Conservation (phyloP, 2,113 vertebrate species). For the Propithecus coquereli region DNA sequence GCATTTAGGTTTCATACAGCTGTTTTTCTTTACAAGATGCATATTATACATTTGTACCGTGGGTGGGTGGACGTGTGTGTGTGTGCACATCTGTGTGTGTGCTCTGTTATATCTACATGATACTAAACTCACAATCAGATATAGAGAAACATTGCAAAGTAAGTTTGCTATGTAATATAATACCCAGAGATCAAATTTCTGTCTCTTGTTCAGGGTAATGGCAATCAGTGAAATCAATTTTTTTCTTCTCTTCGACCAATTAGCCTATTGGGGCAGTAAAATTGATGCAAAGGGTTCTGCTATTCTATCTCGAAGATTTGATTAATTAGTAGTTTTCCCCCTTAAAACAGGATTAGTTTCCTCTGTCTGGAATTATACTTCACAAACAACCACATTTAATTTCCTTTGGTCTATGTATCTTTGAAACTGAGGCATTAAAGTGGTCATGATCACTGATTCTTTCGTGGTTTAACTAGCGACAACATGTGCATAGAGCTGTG, state of each 20-base stretch:
- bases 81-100: not conserved
- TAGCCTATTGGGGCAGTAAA: not conserved
- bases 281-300: not conserved
- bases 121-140: not conserved
- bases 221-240: not conserved
- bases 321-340: not conserved
- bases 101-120: not conserved
- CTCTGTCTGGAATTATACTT: not conserved
- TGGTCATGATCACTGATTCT: not conserved
- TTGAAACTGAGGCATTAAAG: not conserved
- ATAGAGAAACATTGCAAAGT: not conserved
- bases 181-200: not conserved
- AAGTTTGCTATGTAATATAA: not conserved
- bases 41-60: not conserved
- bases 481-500: not conserved
- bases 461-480: not conserved
- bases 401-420: not conserved
- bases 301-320: not conserved
- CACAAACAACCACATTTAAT: not conserved
- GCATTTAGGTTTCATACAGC: not conserved
- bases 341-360: not conserved
- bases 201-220: not conserved
- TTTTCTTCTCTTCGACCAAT: not conserved
- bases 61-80: accelerated
- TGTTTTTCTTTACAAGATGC: not conserved